phyloP scores from a whole-genome alignment of 2,797 vertebrate species.

The Rhincodon typus region DNA sequence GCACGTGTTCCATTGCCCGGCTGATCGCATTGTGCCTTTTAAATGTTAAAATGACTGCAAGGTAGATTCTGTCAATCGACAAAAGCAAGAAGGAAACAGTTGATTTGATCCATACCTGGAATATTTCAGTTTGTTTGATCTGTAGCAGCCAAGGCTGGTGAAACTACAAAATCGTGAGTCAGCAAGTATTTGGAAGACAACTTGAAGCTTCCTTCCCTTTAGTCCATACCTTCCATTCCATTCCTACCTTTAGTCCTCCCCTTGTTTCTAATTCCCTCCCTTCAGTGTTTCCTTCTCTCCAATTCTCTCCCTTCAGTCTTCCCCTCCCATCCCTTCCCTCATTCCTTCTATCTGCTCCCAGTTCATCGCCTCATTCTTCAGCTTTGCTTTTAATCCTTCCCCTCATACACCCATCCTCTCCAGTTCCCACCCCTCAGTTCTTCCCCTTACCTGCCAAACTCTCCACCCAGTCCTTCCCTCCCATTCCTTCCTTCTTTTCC shows the following conservation, averaged over 20 bases:
- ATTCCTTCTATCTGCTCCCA: background rate
- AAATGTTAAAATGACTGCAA: background rate
- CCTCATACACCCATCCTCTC: background rate
- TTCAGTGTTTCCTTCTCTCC: too few relatives aligned
- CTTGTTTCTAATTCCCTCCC: background rate
- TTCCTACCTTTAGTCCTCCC: background rate
- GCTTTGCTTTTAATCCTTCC: too few relatives aligned
- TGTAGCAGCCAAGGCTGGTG: background rate
- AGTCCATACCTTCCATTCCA: too few relatives aligned
- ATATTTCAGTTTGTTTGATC: background rate
- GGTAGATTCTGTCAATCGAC: background rate
- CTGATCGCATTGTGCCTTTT: background rate
- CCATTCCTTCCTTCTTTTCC: background rate
- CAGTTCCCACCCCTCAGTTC: background rate
- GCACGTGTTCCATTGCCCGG: background rate
- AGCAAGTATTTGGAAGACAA: background rate
- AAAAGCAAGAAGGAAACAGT: background rate
- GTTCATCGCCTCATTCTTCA: background rate
- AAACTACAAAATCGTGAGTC: too few relatives aligned
- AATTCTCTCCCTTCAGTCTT: background rate
- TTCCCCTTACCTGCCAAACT: too few relatives aligned
- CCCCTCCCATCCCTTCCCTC: background rate
- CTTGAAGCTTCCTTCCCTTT: background rate
- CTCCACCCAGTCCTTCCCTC: slow-evolving; percentile 19
- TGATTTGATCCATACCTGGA: background rate